A percentile compares a stretch with the other conserved stretches of the same genome.
Conservation (phyloP, 2,888 invertebrate species). For the Crepidodera aurea region DNA sequence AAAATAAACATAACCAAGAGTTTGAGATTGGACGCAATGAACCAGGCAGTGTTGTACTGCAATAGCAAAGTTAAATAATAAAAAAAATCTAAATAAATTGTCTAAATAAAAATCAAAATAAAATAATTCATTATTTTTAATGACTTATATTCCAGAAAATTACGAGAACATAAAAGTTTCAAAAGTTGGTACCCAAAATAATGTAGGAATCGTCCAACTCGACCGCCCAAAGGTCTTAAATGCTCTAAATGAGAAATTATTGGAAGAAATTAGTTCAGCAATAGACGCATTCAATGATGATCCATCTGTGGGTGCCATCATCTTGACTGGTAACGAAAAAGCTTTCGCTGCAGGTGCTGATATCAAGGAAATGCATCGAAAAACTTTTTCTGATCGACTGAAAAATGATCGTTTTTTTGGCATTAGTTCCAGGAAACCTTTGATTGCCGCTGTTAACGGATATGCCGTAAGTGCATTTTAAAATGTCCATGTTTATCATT, state of each 20-base stretch:
- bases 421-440: conserved; percentile 82
- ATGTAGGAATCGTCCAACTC: conserved; percentile 90
- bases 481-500: too few relatives aligned
- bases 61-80: too few relatives aligned
- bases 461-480: conserved; percentile 95
- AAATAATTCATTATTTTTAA: too few relatives aligned
- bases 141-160: conserved; percentile 50
- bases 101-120: too few relatives aligned
- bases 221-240: conserved; percentile 97
- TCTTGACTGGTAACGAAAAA: conserved; percentile 88
- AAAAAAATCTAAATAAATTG: too few relatives aligned
- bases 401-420: conserved; percentile 88
- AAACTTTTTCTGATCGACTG: conserved; percentile 76
- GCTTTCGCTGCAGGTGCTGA: conserved; percentile 91
- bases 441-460: conserved; percentile 98
- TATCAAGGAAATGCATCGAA: conserved; percentile 93
- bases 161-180: conserved; percentile 85
- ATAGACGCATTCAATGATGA: conserved; percentile 76
- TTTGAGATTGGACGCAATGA: too few relatives aligned
- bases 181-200: conserved; percentile 82
- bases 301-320: conserved; percentile 79
- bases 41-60: too few relatives aligned
- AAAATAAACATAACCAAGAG: too few relatives aligned
- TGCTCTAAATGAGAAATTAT: conserved; percentile 89
- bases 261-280: conserved; percentile 82